Percentiles rank a stretch among this genome's conserved stretches.
These are phyloP conservation scores for Rhipidura dahli DNA, from an alignment of 2,113 vertebrate genomes.

Conservation along the genomic window DNA sequence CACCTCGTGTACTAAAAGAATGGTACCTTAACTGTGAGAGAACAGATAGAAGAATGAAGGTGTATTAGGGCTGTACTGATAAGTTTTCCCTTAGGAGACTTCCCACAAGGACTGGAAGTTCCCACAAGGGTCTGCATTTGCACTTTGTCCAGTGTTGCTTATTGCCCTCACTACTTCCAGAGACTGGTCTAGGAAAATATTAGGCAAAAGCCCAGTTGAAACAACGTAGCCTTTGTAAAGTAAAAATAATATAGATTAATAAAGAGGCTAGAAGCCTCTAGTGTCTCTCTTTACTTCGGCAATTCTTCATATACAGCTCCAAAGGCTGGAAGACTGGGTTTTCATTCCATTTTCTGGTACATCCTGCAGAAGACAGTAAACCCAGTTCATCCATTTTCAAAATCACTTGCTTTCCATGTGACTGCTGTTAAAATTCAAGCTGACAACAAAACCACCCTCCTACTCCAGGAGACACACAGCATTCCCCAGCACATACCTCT, in stretches of 20 bases:
- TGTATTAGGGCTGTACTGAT: background rate
- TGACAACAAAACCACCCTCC: background rate
- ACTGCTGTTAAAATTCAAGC: background rate
- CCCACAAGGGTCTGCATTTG: background rate
- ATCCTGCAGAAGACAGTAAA: background rate
- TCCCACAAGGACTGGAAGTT: background rate
- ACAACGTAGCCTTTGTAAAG: slow-evolving; percentile 11
- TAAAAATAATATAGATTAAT: background rate
- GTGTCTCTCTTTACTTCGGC: slow-evolving; percentile 23
- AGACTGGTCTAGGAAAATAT: background rate
- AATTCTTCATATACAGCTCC: background rate
- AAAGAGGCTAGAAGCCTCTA: background rate
- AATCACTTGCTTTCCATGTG: background rate
- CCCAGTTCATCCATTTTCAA: background rate
- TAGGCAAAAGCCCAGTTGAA: slow-evolving; percentile 5
- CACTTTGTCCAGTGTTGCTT: background rate
- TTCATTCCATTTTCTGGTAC: background rate
- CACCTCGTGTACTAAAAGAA: background rate
- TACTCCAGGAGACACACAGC: accelerated
- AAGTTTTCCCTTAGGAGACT: background rate
- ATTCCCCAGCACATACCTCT: background rate
- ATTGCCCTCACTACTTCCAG: background rate
- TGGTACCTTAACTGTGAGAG: background rate
- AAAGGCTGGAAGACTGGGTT: background rate
- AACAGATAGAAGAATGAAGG: background rate